A percentile compares a stretch with the other conserved stretches of the same genome.
Conservation (phyloP, 2,797 vertebrate species). For the Sternarchorhynchus goeldii region DNA sequence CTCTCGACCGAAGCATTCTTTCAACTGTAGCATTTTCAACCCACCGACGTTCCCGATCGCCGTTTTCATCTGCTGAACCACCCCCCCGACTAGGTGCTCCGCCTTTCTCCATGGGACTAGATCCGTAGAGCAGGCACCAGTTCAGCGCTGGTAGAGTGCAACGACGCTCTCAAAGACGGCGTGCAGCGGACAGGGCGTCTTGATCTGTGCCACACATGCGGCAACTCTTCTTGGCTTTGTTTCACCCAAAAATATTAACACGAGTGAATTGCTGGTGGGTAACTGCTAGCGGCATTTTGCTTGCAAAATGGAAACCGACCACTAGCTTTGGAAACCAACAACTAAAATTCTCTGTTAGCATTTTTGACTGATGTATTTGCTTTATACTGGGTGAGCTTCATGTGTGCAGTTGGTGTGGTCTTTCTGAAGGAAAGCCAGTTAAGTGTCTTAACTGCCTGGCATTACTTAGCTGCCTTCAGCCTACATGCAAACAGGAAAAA, state of each 20-base stretch:
- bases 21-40: conserved; percentile 51
- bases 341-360: not conserved
- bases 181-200: no score
- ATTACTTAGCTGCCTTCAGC: not conserved
- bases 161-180: conserved; percentile 19
- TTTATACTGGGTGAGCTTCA: not conserved
- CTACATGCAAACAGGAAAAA: not conserved
- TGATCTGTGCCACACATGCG: no score
- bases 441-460: not conserved
- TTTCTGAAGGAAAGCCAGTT: not conserved
- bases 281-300: not conserved
- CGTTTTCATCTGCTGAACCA: conserved; percentile 17
- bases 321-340: conserved; percentile 1
- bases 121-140: not conserved
- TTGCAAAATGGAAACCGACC: conserved; percentile 9
- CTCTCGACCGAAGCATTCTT: conserved; percentile 45
- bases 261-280: no score
- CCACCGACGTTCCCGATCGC: conserved; percentile 16
- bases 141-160: conserved; percentile 7
- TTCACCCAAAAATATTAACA: no score
- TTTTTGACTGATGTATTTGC: not conserved
- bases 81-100: conserved; percentile 26
- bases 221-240: no score
- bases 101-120: not conserved
- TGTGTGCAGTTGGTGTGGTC: not conserved